Percentiles rank a stretch among this genome's conserved stretches.
Evolutionary conservation across 1,140 invertebrate species (phyloP).

Genomic region (Potamilus streckersoni): DNA sequence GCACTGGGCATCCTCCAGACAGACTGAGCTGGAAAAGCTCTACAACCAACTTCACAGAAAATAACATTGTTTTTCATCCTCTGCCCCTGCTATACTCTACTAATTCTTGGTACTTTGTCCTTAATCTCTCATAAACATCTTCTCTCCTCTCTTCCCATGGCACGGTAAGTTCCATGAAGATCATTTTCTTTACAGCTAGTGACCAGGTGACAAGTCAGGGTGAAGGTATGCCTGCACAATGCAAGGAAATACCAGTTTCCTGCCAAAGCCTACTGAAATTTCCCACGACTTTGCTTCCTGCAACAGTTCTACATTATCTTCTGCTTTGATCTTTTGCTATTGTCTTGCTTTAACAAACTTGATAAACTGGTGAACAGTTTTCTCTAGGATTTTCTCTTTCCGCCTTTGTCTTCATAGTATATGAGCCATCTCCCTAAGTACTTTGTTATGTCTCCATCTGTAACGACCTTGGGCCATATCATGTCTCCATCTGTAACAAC

Average conservation of each 20-base stretch:
- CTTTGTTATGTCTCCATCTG: not conserved
- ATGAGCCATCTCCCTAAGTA: slow-evolving; percentile 9
- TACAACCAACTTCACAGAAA: slow-evolving; percentile 21
- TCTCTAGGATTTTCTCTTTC: not conserved
- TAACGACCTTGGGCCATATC: too few species aligned
- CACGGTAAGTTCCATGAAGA: slow-evolving; percentile 6
- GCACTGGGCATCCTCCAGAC: slow-evolving; percentile 8
- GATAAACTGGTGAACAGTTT: not conserved
- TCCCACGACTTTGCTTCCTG: too few species aligned
- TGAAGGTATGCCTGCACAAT: not conserved
- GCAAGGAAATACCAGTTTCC: not conserved
- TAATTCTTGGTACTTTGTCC: slow-evolving; percentile 14
- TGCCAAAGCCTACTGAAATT: too few species aligned
- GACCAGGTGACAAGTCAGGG: slow-evolving; percentile 7
- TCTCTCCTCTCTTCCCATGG: too few species aligned
- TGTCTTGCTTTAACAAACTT: slow-evolving; percentile 1
- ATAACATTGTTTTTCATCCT: slow-evolving; percentile 16
- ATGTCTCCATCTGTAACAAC: slow-evolving; percentile 17
- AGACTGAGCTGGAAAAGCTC: slow-evolving; percentile 29
- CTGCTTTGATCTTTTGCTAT: not conserved
- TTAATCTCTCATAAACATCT: slow-evolving; percentile 10
- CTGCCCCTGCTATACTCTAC: slow-evolving; percentile 3
- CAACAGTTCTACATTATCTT: not conserved
- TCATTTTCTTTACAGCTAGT: not conserved
- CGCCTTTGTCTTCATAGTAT: not conserved